Evolutionary conservation across 2,797 vertebrate species (phyloP).

Genomic region (Sebastes cheni): DNA sequence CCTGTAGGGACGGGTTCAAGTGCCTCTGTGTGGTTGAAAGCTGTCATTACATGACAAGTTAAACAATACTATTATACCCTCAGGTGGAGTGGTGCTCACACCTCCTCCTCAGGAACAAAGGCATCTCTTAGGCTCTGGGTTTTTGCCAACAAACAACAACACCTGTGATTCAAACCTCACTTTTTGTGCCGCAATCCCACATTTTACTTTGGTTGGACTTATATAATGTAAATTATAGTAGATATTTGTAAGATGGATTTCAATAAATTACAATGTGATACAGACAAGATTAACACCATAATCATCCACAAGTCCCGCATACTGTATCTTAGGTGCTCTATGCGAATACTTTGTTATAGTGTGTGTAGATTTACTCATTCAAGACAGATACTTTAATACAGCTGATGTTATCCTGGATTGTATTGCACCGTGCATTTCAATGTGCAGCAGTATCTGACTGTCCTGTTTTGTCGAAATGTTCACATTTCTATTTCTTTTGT

Average conservation of each 20-base stretch:
- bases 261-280: neutral
- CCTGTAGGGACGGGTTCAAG: conserved; percentile 24
- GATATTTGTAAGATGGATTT: neutral
- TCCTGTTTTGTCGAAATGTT: too few relatives aligned
- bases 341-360: neutral
- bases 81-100: conserved; percentile 8
- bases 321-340: neutral
- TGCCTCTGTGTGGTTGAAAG: conserved; percentile 58
- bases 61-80: neutral
- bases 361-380: neutral
- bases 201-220: neutral
- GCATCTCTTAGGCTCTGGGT: neutral
- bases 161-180: neutral
- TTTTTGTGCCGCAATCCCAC: neutral
- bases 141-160: neutral
- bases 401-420: too few relatives aligned
- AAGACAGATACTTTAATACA: neutral
- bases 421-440: too few relatives aligned
- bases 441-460: too few relatives aligned
- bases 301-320: neutral
- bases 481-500: neutral
- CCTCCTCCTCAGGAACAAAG: neutral
- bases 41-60: conserved; percentile 48
- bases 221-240: neutral
- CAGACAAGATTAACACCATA: neutral